These are phyloP conservation scores for Stigmatopora nigra DNA, from an alignment of 2,113 vertebrate genomes.

Conservation along the genomic window DNA sequence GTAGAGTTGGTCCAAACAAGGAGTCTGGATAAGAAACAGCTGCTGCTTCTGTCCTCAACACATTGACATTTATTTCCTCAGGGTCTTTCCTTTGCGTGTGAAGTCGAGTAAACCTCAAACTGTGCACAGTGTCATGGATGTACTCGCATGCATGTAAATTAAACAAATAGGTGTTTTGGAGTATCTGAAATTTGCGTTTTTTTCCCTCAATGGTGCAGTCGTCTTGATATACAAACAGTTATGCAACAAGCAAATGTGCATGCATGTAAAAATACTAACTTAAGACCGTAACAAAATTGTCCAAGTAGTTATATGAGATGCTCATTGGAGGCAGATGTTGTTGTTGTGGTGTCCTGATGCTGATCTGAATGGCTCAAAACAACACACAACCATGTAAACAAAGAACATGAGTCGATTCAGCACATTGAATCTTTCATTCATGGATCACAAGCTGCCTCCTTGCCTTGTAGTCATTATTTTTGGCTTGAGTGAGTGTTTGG, in stretches of 20 bases:
- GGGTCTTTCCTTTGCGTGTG: slow-evolving; percentile 1
- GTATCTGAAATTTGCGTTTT: not conserved
- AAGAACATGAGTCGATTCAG: not conserved
- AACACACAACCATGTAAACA: not conserved
- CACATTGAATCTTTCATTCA: not conserved
- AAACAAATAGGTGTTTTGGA: not conserved
- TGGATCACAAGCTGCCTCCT: not conserved
- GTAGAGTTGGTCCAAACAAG: not conserved
- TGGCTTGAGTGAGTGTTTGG: not conserved
- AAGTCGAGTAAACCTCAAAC: not conserved
- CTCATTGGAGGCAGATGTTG: not conserved
- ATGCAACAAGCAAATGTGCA: not conserved
- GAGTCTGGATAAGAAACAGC: not conserved
- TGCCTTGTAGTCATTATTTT: not conserved
- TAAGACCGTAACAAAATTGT: not conserved
- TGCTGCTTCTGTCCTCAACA: not conserved
- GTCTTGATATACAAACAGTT: not conserved
- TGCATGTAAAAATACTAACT: not conserved
- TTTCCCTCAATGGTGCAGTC: too few species aligned
- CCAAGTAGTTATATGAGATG: not conserved
- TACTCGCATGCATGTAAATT: not conserved
- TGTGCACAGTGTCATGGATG: not conserved
- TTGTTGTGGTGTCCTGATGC: not conserved
- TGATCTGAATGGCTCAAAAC: not conserved
- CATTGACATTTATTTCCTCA: not conserved